These are phyloP conservation scores for Platysteira castanea DNA, from an alignment of 2,113 vertebrate species.

Conservation along the genomic window DNA sequence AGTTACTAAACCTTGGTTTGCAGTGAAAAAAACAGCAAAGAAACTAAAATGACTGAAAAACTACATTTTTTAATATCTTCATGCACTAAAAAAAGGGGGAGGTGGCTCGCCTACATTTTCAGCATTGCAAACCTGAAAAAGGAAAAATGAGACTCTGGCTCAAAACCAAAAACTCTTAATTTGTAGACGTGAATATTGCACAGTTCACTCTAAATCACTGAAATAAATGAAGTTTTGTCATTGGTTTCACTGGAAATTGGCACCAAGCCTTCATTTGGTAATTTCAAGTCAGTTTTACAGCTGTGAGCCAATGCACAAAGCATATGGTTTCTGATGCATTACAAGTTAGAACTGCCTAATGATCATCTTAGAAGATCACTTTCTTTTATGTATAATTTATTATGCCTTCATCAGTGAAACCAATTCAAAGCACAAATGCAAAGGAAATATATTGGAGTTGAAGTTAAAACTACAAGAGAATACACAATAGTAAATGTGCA, in stretches of 20 bases:
- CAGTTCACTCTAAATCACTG: neutral
- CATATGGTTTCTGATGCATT: constrained; percentile 26
- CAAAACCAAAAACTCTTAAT: neutral
- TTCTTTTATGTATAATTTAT: constrained; percentile 50
- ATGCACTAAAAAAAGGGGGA: neutral
- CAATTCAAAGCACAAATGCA: constrained; percentile 22
- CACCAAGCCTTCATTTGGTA: neutral
- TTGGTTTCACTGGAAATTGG: constrained; percentile 11
- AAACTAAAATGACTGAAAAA: neutral
- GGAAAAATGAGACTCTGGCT: neutral
- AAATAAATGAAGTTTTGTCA: constrained; percentile 25
- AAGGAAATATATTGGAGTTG: constrained; percentile 28
- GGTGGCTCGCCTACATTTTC: neutral
- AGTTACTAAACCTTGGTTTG: neutral
- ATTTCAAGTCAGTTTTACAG: constrained; percentile 32
- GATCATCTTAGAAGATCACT: neutral
- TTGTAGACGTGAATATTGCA: neutral
- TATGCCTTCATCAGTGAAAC: constrained; percentile 42
- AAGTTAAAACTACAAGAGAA: constrained; percentile 33
- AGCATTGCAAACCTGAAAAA: neutral
- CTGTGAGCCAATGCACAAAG: constrained; percentile 9
- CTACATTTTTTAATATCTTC: neutral
- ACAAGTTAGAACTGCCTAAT: constrained; percentile 29
- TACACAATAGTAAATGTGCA: constrained; percentile 23
- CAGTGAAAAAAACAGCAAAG: neutral